Conservation (phyloP, 2,113 vertebrate genomes). For the Morone saxatilis region DNA sequence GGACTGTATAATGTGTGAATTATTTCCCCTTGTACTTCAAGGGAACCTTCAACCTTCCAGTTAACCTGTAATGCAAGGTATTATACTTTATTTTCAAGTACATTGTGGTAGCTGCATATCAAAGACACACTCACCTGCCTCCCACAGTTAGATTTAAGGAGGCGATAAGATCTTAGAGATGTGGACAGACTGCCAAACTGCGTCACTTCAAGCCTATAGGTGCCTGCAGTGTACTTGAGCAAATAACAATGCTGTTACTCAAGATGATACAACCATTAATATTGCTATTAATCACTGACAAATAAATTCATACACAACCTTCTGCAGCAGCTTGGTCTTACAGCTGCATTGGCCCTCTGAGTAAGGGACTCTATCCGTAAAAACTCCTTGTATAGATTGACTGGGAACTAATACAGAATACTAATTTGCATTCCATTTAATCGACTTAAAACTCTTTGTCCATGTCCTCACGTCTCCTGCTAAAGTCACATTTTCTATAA, state of each 20-base stretch:
- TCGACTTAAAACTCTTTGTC: not conserved
- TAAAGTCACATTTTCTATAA: slow-evolving; percentile 34
- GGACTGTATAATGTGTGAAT: not conserved
- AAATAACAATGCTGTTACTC: not conserved
- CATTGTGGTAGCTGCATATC: not conserved
- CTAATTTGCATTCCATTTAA: slow-evolving; percentile 45
- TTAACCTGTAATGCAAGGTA: not conserved
- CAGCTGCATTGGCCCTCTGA: slow-evolving; percentile 32
- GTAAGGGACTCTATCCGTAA: slow-evolving; percentile 40
- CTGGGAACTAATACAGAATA: slow-evolving; percentile 46
- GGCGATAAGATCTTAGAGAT: not conserved
- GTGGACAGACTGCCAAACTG: not conserved
- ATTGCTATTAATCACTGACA: not conserved
- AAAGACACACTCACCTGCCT: not conserved
- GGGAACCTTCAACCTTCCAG: not conserved
- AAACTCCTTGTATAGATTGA: slow-evolving; percentile 30
- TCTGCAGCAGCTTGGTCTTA: slow-evolving; percentile 32
- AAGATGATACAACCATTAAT: not conserved
- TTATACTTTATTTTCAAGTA: not conserved
- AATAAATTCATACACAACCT: not conserved
- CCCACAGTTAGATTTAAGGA: not conserved
- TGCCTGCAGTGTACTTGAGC: not conserved
- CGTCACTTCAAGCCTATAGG: not conserved
- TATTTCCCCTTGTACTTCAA: not conserved
- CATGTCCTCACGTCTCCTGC: slow-evolving; percentile 23